Conservation (phyloP, 1,140 invertebrate species). For the Lanistes nyassanus region DNA sequence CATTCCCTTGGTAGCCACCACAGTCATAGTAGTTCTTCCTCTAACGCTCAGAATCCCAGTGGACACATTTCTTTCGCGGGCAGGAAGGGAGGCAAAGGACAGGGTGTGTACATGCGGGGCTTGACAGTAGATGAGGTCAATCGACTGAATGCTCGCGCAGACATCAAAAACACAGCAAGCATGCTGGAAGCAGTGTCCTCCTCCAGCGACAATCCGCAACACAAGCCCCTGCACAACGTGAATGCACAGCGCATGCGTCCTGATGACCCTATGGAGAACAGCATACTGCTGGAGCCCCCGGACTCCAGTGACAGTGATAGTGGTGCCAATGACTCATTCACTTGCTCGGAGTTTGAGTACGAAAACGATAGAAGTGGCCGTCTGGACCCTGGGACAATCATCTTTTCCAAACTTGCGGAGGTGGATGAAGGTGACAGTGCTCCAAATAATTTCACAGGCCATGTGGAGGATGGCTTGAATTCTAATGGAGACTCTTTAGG, state of each 20-base stretch:
- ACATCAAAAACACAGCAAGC: conserved; percentile 85
- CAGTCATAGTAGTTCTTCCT: conserved; percentile 39
- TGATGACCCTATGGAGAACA: conserved; percentile 59
- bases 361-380: conserved; percentile 76
- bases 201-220: conserved; percentile 73
- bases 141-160: conserved; percentile 82
- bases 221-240: conserved; percentile 41
- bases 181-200: conserved; percentile 91
- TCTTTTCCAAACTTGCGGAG: conserved; percentile 78
- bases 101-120: conserved; percentile 67
- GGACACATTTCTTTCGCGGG: not conserved
- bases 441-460: conserved; percentile 36
- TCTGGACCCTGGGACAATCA: conserved; percentile 70
- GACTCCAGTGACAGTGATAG: conserved; percentile 91
- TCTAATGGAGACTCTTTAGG: conserved; percentile 88
- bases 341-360: conserved; percentile 97
- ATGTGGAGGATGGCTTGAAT: conserved; percentile 85
- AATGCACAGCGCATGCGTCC: conserved; percentile 85
- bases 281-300: conserved; percentile 64
- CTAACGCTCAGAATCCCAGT: conserved; percentile 22
- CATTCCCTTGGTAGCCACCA: conserved; percentile 41
- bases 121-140: conserved; percentile 93
- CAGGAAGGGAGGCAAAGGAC: not conserved
- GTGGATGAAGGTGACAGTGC: conserved; percentile 68
- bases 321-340: conserved; percentile 93